Evolutionary conservation across 2,113 vertebrate species (phyloP).

Genomic region (Catharus fuscescens): DNA sequence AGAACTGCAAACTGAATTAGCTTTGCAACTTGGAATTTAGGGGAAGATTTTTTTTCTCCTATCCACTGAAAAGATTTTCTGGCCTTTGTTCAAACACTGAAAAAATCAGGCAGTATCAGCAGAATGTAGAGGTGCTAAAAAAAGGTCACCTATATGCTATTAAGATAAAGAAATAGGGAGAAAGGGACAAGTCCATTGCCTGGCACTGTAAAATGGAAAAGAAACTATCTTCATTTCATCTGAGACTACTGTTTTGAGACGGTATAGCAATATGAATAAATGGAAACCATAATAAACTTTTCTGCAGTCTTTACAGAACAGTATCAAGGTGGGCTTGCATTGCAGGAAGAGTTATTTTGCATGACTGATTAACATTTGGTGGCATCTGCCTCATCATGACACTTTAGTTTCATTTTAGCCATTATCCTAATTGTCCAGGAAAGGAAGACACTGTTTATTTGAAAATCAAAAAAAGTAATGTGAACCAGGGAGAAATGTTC

Average conservation of each 20-base stretch:
- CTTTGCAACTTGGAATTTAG: not conserved
- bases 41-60: not conserved
- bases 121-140: not conserved
- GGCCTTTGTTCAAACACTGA: not conserved
- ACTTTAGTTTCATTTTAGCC: not conserved
- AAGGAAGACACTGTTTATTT: not conserved
- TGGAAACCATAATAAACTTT: not conserved
- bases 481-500: not conserved
- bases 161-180: not conserved
- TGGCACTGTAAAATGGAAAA: not conserved
- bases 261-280: not conserved
- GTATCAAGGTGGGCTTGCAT: not conserved
- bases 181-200: not conserved
- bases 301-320: not conserved
- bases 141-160: not conserved
- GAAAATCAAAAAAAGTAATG: not conserved
- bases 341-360: not conserved
- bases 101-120: not conserved
- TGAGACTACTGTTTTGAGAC: not conserved
- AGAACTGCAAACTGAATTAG: conserved; percentile 4
- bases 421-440: not conserved
- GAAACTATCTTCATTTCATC: not conserved
- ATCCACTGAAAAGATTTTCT: not conserved
- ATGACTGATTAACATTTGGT: not conserved
- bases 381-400: not conserved